These are phyloP conservation scores for Mayetiola destructor DNA, from an alignment of 2,888 invertebrate species.

Conservation along the genomic window DNA sequence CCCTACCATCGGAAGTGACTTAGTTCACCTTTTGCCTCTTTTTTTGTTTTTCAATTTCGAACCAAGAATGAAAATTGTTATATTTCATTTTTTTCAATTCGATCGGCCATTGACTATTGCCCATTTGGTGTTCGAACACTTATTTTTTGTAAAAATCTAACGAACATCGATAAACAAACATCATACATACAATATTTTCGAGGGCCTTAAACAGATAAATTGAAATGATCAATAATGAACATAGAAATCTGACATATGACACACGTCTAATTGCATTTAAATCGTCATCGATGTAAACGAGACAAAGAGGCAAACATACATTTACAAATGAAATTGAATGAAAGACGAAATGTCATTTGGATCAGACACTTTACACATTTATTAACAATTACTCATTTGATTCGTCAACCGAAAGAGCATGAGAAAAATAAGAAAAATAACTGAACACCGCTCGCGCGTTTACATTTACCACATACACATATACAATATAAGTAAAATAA, in stretches of 20 bases:
- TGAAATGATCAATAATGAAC: no score
- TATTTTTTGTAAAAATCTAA: neutral
- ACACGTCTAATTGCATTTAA: neutral
- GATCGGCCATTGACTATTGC: neutral
- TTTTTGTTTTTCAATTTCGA: neutral
- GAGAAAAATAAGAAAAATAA: neutral
- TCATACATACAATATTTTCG: neutral
- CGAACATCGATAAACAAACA: neutral
- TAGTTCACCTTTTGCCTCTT: neutral
- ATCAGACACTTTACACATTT: neutral
- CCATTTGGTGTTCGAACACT: neutral
- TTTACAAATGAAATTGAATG: neutral
- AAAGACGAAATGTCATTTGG: neutral
- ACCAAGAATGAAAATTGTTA: neutral
- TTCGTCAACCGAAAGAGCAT: neutral
- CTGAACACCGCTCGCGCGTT: neutral
- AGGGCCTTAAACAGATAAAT: neutral
- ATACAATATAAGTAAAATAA: neutral
- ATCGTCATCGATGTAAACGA: neutral
- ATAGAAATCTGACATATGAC: neutral
- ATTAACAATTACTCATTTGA: neutral
- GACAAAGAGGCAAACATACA: neutral
- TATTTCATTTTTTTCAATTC: neutral
- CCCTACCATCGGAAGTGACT: no score
- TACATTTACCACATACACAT: neutral